Conservation (phyloP, 2,888 invertebrate genomes). For the Polyommatus icarus region DNA sequence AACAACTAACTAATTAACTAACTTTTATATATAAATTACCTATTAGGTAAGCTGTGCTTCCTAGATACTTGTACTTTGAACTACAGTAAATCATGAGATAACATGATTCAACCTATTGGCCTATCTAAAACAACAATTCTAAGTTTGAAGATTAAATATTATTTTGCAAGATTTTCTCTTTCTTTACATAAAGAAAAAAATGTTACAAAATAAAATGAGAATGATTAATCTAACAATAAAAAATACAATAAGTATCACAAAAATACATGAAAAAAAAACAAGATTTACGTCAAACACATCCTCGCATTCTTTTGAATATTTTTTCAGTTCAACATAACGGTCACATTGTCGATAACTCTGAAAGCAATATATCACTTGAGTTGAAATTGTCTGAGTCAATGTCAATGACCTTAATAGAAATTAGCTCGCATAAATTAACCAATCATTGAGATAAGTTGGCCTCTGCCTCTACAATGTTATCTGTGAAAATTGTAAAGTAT, state of each 20-base stretch:
- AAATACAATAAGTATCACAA: background rate
- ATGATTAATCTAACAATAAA: background rate
- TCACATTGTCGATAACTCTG: constrained; percentile 74
- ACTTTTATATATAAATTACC: background rate
- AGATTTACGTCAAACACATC: constrained; percentile 62
- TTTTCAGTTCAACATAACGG: constrained; percentile 57
- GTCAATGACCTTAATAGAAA: constrained; percentile 13
- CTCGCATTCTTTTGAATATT: constrained; percentile 63
- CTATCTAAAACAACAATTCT: constrained; percentile 12
- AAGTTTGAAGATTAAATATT: background rate
- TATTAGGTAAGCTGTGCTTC: background rate
- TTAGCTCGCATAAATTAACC: background rate
- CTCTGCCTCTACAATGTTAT: background rate
- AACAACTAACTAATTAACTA: no score
- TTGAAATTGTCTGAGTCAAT: background rate
- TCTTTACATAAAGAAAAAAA: background rate
- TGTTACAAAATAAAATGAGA: background rate
- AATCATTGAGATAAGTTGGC: constrained; percentile 3
- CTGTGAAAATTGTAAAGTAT: background rate
- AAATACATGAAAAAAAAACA: constrained; percentile 32
- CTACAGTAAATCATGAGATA: constrained; percentile 32
- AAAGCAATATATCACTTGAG: constrained; percentile 39
- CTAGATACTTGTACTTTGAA: constrained; percentile 36
- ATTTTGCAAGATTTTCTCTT: background rate
- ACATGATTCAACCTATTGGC: constrained; percentile 22